Evolutionary conservation across 2,797 vertebrate genomes (phyloP).

Genomic region (Dipus sagitta): DNA sequence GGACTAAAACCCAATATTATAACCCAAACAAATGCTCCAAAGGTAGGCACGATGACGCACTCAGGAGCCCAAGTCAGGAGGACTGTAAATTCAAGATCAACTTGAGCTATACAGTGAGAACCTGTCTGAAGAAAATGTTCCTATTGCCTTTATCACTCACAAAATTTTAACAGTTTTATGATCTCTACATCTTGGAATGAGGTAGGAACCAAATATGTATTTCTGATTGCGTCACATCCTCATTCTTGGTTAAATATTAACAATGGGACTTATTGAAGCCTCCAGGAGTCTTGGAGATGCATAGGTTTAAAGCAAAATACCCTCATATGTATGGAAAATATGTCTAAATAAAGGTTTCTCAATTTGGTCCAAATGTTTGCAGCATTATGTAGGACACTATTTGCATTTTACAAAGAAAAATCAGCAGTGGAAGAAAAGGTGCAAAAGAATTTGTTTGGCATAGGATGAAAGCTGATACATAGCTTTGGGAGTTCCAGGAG

Average conservation of each 20-base stretch:
- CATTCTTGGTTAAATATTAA: neutral
- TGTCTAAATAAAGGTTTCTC: neutral
- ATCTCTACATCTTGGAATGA: neutral
- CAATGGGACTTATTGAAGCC: neutral
- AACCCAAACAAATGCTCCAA: neutral
- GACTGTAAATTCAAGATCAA: neutral
- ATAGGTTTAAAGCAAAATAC: slow-evolving; percentile 17
- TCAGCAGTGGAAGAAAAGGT: neutral
- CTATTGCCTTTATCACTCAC: neutral
- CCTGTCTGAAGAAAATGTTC: neutral
- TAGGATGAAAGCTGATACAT: neutral
- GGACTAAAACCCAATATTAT: neutral
- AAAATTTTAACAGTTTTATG: neutral
- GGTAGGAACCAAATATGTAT: neutral
- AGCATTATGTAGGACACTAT: slow-evolving; percentile 5
- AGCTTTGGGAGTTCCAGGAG: neutral
- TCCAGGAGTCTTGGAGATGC: neutral
- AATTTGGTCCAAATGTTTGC: slow-evolving; percentile 35
- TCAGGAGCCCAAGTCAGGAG: neutral
- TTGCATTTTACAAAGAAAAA: neutral
- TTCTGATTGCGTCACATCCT: neutral
- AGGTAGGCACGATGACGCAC: neutral
- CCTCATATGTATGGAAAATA: neutral
- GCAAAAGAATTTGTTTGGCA: neutral
- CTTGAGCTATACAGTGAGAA: neutral